Evolutionary conservation across 2,113 vertebrate species (phyloP), one percentile per base, ranked within the genome.

Genomic region (Scomber colias): DNA sequence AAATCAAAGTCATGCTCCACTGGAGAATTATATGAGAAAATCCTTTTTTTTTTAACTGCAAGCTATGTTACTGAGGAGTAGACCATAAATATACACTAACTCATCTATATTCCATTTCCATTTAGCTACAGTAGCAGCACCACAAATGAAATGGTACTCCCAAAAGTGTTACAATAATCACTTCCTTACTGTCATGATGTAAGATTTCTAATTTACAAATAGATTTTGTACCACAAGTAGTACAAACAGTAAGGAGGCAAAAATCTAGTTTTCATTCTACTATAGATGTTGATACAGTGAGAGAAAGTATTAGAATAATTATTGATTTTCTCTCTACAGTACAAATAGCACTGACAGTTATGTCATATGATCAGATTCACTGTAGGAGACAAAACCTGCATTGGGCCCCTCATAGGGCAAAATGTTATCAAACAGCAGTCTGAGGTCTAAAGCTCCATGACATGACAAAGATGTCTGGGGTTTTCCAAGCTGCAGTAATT

Each of bases 401-500:
- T 12, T 19, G 51, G 50, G 63, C 6, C 7, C 21, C 19, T 54
- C 44, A 65, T 62, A 45, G 67, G 61, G 9, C 1, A 44, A 71
- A 35, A 56, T 66, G 69, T 77, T 60, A 65, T 82, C 64, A 77
- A 46, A 81, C 69, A 15, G 59, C 10, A 35, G 82, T 81, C 49
- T 84, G 78, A 78, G 68, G 79, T 85, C 73, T 79, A 45, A 79
- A 48, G 55, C 53, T 73, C 35, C 49, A 35, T 71, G 79, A 75
- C 62, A 57, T 48, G 72, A 83, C 74, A 83, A 63, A 69, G 64
- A 48, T 2, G 54, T 76, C 56, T 3, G 68, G 63, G 83, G 24
- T 54, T 83, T 88, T 77, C 81, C 81, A 74, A 15, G 65, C 30
- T n/a, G 19, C 55, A 30, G 7, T 27, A 14, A 62, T 49, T 44